phyloP scores from a whole-genome alignment of 2,888 invertebrate genomes.

The Andrena praecox region DNA sequence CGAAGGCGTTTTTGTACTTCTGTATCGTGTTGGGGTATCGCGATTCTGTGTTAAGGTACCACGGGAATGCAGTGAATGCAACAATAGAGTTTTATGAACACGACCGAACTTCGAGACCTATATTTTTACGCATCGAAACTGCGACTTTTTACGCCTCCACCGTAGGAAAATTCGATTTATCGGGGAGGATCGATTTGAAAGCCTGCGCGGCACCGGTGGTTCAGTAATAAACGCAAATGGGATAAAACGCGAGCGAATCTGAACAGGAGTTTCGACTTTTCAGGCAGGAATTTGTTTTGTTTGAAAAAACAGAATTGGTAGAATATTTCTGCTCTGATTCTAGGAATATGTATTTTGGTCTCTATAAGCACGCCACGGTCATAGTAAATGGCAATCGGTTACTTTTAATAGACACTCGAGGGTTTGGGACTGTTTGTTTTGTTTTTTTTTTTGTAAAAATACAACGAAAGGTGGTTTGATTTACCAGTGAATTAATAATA shows the following conservation, averaged over 20 bases:
- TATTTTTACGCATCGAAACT: background rate
- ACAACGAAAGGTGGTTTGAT: background rate
- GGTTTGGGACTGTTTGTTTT: background rate
- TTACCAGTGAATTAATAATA: background rate
- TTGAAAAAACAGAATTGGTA: background rate
- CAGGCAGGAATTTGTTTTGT: background rate
- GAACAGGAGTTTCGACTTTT: conserved; percentile 20
- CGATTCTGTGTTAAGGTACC: no score
- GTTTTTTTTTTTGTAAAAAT: background rate
- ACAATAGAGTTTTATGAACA: background rate
- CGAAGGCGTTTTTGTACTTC: background rate
- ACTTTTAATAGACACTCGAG: background rate
- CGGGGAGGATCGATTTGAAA: conserved; percentile 23
- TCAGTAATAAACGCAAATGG: conserved; percentile 9
- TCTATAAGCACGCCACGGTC: no score
- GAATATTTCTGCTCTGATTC: background rate
- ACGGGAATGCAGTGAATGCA: no score
- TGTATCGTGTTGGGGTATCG: background rate
- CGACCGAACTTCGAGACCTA: background rate
- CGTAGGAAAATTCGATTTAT: conserved; percentile 6
- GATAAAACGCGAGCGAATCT: conserved; percentile 8
- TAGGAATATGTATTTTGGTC: no score
- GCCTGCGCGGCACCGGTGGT: background rate
- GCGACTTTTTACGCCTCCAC: background rate
- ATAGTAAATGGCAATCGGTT: background rate